Evolutionary conservation across 2,113 vertebrate genomes (phyloP).

Genomic region (Paramisgurnus dabryanus): DNA sequence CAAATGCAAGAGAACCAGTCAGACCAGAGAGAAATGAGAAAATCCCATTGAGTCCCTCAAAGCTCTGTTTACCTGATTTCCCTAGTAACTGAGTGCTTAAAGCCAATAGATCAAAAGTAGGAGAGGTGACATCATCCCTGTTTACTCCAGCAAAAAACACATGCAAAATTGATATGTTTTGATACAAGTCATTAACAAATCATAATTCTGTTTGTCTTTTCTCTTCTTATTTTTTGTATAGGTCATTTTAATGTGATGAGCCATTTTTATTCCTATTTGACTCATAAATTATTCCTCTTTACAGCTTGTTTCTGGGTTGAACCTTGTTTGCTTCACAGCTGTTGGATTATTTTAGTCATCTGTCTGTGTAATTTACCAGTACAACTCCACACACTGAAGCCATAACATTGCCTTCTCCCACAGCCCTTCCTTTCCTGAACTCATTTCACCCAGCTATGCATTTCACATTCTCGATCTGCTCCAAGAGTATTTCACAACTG

Average conservation of each 20-base stretch:
- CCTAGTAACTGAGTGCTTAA: not conserved
- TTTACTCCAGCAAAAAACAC: not conserved
- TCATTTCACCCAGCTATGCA: constrained; percentile 11
- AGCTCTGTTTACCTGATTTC: not conserved
- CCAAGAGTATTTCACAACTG: constrained; percentile 11
- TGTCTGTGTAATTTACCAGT: constrained; percentile 24
- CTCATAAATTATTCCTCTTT: not conserved
- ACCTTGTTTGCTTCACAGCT: constrained; percentile 3
- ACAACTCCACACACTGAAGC: not conserved
- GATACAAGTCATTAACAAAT: too few species aligned
- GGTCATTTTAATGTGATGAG: too few species aligned
- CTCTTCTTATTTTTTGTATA: too few species aligned
- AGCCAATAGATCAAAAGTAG: not conserved
- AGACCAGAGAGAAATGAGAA: not conserved
- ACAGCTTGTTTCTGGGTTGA: not conserved
- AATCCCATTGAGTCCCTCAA: not conserved
- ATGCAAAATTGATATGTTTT: not conserved
- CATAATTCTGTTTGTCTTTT: too few species aligned
- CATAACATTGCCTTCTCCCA: not conserved
- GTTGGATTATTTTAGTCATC: constrained; percentile 23
- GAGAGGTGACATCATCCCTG: constrained; percentile 19
- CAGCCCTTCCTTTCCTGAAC: not conserved
- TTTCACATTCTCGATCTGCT: constrained; percentile 13
- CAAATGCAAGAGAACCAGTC: not conserved
- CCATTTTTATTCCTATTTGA: too few species aligned